A percentile compares a stretch with the other conserved stretches of the same genome.
phyloP scores from a whole-genome alignment of 2,797 vertebrate species.

The Stomatorhinus walkeri region DNA sequence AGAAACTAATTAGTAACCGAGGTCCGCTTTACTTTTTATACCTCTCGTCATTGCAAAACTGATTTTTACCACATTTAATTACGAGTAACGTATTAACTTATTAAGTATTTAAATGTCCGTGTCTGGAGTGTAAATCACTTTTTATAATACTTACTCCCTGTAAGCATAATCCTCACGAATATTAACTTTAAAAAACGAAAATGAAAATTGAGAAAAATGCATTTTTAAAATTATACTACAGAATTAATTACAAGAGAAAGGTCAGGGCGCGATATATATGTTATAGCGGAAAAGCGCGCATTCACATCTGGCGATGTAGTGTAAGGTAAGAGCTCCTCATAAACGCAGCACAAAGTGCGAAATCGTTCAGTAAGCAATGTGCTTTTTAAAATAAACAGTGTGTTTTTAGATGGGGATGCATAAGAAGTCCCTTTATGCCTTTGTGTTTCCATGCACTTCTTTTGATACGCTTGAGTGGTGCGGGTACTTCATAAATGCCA shows the following conservation, averaged over 20 bases:
- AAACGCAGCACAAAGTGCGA: background rate
- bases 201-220: background rate
- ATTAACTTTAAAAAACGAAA: background rate
- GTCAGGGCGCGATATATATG: background rate
- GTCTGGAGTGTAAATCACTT: background rate
- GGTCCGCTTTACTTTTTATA: background rate
- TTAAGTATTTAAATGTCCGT: background rate
- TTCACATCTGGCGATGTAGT: background rate
- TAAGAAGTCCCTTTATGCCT: background rate
- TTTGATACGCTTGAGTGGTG: constrained; percentile 1
- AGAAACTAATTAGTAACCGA: constrained; percentile 3
- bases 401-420: background rate
- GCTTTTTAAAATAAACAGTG: background rate
- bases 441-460: constrained; percentile 13
- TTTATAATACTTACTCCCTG: background rate
- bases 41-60: background rate
- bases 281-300: background rate
- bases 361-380: background rate
- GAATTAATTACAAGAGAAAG: background rate
- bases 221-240: background rate
- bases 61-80: constrained; percentile 12
- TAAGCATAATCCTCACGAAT: background rate
- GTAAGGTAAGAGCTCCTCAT: background rate
- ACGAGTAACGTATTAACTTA: background rate
- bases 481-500: constrained; percentile 6